Percentiles rank a stretch among this genome's conserved stretches.
These are phyloP conservation scores for Oreochromis aureus DNA, from an alignment of 2,113 vertebrate species.

Conservation along the genomic window DNA sequence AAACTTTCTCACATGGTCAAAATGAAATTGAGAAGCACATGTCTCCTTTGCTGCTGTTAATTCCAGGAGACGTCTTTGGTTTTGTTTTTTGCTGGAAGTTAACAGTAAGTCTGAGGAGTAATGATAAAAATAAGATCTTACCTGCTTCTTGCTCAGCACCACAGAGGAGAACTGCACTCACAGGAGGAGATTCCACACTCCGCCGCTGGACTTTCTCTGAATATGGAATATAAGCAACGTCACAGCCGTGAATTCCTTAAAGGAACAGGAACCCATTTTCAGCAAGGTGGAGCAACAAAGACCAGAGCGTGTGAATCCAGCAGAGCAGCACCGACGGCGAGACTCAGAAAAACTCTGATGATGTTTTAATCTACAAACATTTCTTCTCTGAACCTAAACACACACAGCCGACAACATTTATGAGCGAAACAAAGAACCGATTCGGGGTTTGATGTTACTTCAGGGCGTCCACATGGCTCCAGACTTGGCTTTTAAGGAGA, in stretches of 20 bases:
- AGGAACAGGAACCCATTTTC: constrained; percentile 50
- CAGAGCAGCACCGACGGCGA: neutral
- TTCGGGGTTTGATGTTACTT: neutral
- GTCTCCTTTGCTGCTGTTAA: neutral
- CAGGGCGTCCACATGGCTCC: neutral
- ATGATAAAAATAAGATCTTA: neutral
- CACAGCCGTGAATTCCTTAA: constrained; percentile 48
- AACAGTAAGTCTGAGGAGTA: neutral
- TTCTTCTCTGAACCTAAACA: neutral
- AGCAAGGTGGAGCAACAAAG: constrained; percentile 45
- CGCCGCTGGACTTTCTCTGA: constrained; percentile 47
- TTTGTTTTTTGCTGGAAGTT: neutral
- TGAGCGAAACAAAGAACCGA: neutral
- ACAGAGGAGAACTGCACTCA: constrained; percentile 1
- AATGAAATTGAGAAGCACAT: neutral
- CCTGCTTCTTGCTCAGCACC: constrained; percentile 31
- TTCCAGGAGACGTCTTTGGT: neutral
- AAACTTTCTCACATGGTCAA: neutral
- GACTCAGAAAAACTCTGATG: neutral
- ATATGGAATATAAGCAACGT: constrained; percentile 51
- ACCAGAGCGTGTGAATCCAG: neutral
- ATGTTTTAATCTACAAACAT: neutral
- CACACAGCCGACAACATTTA: neutral
- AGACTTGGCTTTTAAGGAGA: constrained; percentile 1
- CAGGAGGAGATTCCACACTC: constrained; percentile 41